These are phyloP conservation scores for Lissonota sp. DNA, from an alignment of 2,888 invertebrate genomes.

Conservation along the genomic window DNA sequence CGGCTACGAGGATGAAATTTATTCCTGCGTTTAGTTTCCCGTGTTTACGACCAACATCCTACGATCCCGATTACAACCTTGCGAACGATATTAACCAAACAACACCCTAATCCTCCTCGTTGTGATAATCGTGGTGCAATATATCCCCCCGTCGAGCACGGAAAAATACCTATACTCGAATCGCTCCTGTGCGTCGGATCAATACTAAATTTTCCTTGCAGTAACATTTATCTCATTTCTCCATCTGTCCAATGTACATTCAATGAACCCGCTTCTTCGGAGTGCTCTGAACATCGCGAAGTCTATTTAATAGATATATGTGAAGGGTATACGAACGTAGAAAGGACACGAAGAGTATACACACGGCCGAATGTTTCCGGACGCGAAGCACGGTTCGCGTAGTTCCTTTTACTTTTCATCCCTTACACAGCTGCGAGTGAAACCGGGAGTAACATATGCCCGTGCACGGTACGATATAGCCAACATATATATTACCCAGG, in stretches of 20 bases:
- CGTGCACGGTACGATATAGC: slow-evolving; percentile 8
- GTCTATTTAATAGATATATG: neutral
- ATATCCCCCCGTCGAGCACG: neutral
- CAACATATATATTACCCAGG: slow-evolving; percentile 25
- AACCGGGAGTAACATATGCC: slow-evolving; percentile 41
- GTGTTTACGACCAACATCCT: neutral
- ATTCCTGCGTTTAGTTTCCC: neutral
- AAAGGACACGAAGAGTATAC: slow-evolving; percentile 45
- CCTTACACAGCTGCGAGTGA: slow-evolving; percentile 35
- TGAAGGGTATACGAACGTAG: neutral
- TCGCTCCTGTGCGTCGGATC: neutral
- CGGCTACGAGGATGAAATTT: neutral
- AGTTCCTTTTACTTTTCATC: slow-evolving; percentile 50
- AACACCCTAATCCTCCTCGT: neutral
- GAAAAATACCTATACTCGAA: neutral
- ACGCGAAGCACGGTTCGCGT: slow-evolving; percentile 41
- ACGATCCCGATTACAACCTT: neutral
- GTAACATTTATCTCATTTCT: slow-evolving; percentile 46
- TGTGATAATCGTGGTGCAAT: neutral
- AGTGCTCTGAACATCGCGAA: slow-evolving; percentile 3
- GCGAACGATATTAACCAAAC: neutral
- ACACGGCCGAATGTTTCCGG: slow-evolving; percentile 53
- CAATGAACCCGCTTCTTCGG: slow-evolving; percentile 29
- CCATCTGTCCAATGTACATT: slow-evolving; percentile 12
- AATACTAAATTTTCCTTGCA: slow-evolving; percentile 14